A percentile compares a stretch with the other conserved stretches of the same genome.
Conservation (phyloP, 2,797 vertebrate species). For the Anolis apletophallus region DNA sequence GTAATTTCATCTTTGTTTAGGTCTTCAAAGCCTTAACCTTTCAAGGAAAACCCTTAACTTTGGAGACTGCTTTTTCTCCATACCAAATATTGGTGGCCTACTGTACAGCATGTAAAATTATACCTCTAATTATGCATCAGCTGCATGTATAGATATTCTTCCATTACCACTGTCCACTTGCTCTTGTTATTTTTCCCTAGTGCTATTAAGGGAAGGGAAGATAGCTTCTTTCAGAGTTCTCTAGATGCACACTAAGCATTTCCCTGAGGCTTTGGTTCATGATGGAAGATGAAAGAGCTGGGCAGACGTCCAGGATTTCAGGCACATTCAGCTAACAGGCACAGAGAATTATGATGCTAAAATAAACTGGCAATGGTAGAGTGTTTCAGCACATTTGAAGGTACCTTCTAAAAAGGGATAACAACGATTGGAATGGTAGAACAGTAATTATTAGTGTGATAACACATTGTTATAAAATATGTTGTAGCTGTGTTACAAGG, state of each 20-base stretch:
- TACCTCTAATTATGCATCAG: neutral
- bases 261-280: neutral
- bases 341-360: conserved; percentile 10
- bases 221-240: neutral
- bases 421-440: too few species aligned
- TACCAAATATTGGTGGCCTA: neutral
- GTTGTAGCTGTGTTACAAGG: too few species aligned
- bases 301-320: neutral
- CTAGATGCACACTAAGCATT: neutral
- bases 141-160: neutral
- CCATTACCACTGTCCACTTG: neutral
- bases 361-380: neutral
- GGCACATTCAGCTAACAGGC: conserved; percentile 1
- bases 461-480: too few species aligned
- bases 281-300: neutral
- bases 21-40: neutral
- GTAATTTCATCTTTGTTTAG: neutral
- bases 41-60: neutral
- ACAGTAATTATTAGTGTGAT: neutral
- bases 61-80: neutral
- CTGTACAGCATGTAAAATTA: neutral
- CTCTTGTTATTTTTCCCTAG: neutral
- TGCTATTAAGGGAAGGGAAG: neutral
- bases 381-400: neutral
- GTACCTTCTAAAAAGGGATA: neutral